Conservation (phyloP, 2,888 invertebrate species). For the Conistra vaccinii region DNA sequence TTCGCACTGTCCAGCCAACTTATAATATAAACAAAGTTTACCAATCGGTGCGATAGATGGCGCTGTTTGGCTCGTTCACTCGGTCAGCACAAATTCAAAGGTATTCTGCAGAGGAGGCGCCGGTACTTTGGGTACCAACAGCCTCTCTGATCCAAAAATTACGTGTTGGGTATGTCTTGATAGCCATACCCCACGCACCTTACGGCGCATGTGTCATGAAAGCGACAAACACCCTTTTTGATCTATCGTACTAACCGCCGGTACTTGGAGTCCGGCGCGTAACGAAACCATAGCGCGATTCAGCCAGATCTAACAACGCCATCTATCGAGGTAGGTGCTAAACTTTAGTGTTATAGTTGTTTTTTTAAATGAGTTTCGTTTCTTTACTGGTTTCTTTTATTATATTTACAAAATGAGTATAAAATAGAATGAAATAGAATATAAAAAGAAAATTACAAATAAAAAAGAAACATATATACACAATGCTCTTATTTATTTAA, state of each 20-base stretch:
- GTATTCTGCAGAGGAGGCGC: slow-evolving; percentile 86
- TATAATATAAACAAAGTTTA: too few relatives aligned
- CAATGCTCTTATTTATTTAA: neutral
- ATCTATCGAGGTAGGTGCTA: slow-evolving; percentile 55
- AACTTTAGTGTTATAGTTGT: slow-evolving; percentile 2
- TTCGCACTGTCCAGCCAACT: too few relatives aligned
- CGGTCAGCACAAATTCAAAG: neutral
- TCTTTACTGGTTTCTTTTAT: neutral
- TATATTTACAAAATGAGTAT: too few relatives aligned
- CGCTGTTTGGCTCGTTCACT: neutral
- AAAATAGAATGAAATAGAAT: neutral
- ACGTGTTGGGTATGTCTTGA: slow-evolving; percentile 96
- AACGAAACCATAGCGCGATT: slow-evolving; percentile 64
- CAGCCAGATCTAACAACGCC: slow-evolving; percentile 53
- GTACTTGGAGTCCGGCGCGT: neutral
- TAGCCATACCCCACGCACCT: slow-evolving; percentile 94
- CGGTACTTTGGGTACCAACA: slow-evolving; percentile 93
- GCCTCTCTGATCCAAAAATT: slow-evolving; percentile 94
- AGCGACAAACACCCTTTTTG: slow-evolving; percentile 94
- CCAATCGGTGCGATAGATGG: neutral
- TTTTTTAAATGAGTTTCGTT: neutral
- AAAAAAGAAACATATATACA: neutral
- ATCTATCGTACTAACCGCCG: rapidly evolving
- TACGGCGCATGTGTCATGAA: slow-evolving; percentile 91
- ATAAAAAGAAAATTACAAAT: neutral